These are phyloP conservation scores for Trachemys scripta DNA, from an alignment of 2,113 vertebrate species.

Conservation along the genomic window DNA sequence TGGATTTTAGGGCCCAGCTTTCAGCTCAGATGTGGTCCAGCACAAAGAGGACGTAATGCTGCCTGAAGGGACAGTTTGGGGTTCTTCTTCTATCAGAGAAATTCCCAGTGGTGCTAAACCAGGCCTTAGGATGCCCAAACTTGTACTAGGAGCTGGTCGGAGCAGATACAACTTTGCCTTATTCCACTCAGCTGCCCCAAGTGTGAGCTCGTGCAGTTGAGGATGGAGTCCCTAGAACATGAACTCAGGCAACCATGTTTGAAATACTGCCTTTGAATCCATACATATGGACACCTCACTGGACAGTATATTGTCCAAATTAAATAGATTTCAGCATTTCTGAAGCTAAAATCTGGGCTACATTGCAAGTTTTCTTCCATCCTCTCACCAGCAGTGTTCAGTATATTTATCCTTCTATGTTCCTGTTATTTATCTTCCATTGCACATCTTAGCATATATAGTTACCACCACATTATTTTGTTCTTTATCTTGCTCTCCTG, in stretches of 20 bases:
- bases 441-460: background rate
- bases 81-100: too few relatives aligned
- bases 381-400: background rate
- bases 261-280: background rate
- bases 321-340: background rate
- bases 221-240: background rate
- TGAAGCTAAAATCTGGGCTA: background rate
- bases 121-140: background rate
- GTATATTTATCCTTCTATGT: background rate
- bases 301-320: background rate
- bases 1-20: background rate
- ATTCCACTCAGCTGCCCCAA: background rate
- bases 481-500: background rate
- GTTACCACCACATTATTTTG: background rate
- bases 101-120: too few relatives aligned
- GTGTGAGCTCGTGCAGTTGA: background rate
- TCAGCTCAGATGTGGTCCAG: background rate
- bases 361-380: background rate
- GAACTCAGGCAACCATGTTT: background rate
- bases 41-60: background rate
- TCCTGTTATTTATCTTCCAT: background rate
- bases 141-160: background rate
- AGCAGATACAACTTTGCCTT: background rate
- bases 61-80: background rate
- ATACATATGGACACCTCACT: fast-evolving